Percentiles rank a stretch among this genome's conserved stretches.
These are phyloP conservation scores for Zeuzera pyrina DNA, from an alignment of 2,888 invertebrate genomes.

Conservation along the genomic window DNA sequence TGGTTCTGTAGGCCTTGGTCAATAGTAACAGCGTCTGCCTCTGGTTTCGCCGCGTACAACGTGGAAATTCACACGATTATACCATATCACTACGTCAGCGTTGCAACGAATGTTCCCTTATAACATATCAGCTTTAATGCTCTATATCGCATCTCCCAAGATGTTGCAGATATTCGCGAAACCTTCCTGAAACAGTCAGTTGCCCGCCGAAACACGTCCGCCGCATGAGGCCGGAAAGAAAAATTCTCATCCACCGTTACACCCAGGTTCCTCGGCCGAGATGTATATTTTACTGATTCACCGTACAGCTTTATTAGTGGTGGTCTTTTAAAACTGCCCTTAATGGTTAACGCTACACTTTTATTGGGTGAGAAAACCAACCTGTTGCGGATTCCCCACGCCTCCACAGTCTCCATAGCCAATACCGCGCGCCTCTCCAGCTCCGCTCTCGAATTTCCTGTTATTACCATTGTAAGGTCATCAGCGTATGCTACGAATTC, in stretches of 20 bases:
- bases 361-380: constrained; percentile 17
- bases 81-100: no score
- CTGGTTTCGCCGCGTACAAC: no score
- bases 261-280: not conserved
- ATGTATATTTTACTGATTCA: not conserved
- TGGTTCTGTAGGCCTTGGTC: constrained; percentile 22
- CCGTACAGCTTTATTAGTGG: not conserved
- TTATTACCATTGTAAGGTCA: constrained; percentile 18
- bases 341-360: constrained; percentile 13
- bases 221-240: not conserved
- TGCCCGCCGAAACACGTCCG: no score
- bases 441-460: constrained; percentile 9
- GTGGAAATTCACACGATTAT: no score
- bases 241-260: not conserved
- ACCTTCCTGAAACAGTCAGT: no score
- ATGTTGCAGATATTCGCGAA: no score
- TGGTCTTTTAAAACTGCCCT: constrained; percentile 4
- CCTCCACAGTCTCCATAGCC: constrained; percentile 4
- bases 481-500: constrained; percentile 22
- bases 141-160: no score
- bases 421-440: constrained; percentile 8
- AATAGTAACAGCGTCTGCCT: constrained; percentile 12
- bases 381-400: constrained; percentile 14
- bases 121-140: no score
- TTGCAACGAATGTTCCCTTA: no score